These are phyloP conservation scores for Haemorhous mexicanus DNA, from an alignment of 2,113 vertebrate genomes.

Conservation along the genomic window DNA sequence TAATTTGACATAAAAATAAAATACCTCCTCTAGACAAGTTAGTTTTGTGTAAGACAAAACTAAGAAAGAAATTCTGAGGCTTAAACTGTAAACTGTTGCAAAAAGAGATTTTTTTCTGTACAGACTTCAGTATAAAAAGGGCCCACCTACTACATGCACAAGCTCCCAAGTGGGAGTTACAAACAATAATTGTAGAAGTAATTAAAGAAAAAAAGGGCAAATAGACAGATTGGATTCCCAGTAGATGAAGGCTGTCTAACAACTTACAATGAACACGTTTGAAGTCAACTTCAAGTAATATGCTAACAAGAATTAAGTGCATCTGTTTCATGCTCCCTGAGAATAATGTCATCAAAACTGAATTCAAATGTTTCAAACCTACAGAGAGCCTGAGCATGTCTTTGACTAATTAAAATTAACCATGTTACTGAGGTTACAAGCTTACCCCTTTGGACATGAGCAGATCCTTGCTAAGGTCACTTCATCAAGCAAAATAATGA, in stretches of 20 bases:
- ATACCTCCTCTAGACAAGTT: background rate
- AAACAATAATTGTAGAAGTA: background rate
- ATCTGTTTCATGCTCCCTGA: slow-evolving; percentile 21
- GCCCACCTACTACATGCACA: background rate
- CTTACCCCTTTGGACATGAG: background rate
- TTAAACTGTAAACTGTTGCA: background rate
- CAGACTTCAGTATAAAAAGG: background rate
- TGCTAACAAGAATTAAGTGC: slow-evolving; percentile 15
- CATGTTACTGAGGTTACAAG: background rate
- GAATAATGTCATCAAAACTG: slow-evolving; percentile 43
- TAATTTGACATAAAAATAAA: background rate
- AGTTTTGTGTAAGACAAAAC: background rate
- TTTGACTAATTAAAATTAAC: slow-evolving; percentile 50
- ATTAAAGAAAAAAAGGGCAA: background rate
- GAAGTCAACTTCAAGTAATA: slow-evolving; percentile 46
- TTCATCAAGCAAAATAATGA: slow-evolving; percentile 39
- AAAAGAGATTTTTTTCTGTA: background rate
- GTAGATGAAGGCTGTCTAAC: background rate
- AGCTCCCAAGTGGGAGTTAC: background rate
- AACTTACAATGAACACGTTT: slow-evolving; percentile 10
- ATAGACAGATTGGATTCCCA: slow-evolving; percentile 5
- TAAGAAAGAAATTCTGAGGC: background rate
- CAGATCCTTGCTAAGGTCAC: slow-evolving; percentile 19
- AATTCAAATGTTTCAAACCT: slow-evolving; percentile 30
- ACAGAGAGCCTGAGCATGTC: background rate